Base-by-base conservation (phyloP, 2,888 invertebrate species). In the Hipparchia semele region DNA sequence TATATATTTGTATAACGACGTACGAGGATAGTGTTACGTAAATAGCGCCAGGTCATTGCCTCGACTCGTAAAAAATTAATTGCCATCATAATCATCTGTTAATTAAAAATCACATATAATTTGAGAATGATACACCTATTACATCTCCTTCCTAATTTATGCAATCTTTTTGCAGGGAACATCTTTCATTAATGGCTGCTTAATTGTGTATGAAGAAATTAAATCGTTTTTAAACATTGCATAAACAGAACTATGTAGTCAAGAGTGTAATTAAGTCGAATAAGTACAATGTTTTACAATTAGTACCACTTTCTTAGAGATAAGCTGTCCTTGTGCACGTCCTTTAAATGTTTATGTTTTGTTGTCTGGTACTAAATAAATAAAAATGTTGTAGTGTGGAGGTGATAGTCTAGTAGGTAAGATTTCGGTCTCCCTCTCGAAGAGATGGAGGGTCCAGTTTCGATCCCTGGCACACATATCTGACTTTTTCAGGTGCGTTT, bases 201-300 rank as follows among this genome's bases (percentile, higher is more conserved):
- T 77, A 78, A 78, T 78, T 78, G 77, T 75, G 74, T 78, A 74
- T 74, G 74, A 74, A 75, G 75, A 78, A 76, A 68, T 75, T 69
- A 73, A 75, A 77, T 74, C 56, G 72, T 73, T 74, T 74, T 74
- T 73, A 72, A 77, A 73, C 75, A 75, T 75, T 75, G 72, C 74
- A 75, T 70, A 58, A 58, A 75, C 77, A 74, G 75, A 73, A 73
- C 76, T 75, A 76, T 74, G 67, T 74, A 69, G 60, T 71, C 65
- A 69, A 71, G 39, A 56, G 66, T 53, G 59, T 73, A 75, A 74
- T 76, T 76, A 62, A 70, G 59, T 61, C 58, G 59, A 70, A 72
- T 72, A 4, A 39, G 39, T 39, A 39, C 3, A 39, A 2, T 39
- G 23, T 23, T 23, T 23, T 23, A 23, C 23, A 23, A 23, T 23